A percentile compares a stretch with the other conserved stretches of the same genome.
These are phyloP conservation scores for Hymenopus coronatus DNA, from an alignment of 2,888 invertebrate genomes.

Conservation along the genomic window DNA sequence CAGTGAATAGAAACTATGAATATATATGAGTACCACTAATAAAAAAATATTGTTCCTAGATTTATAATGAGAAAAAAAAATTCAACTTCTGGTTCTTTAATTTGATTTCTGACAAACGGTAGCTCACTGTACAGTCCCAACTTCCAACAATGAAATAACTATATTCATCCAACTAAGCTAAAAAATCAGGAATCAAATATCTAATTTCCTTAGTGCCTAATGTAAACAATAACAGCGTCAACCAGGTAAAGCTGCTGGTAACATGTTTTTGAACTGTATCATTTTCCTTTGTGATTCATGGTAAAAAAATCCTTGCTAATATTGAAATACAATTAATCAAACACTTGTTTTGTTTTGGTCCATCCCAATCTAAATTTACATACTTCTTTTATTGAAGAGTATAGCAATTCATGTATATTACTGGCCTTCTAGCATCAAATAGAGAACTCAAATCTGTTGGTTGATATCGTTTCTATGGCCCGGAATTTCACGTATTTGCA, in stretches of 20 bases:
- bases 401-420: not conserved
- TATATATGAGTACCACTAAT: no score
- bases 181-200: not conserved
- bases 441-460: not conserved
- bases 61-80: not conserved
- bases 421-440: not conserved
- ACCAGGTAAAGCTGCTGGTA: not conserved
- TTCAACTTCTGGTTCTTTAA: not conserved
- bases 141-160: not conserved
- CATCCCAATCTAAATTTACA: not conserved
- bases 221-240: not conserved
- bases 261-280: not conserved
- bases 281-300: not conserved
- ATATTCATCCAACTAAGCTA: no score
- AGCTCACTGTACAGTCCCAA: not conserved
- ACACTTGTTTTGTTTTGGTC: not conserved
- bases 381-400: not conserved
- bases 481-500: no score
- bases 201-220: not conserved
- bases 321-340: not conserved
- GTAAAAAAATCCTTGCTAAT: not conserved
- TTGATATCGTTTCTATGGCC: not conserved
- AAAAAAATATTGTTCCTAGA: not conserved
- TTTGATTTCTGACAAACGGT: not conserved
- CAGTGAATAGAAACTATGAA: no score